These are phyloP conservation scores for Oryzias melastigma DNA, from an alignment of 2,113 vertebrate species.

Conservation along the genomic window DNA sequence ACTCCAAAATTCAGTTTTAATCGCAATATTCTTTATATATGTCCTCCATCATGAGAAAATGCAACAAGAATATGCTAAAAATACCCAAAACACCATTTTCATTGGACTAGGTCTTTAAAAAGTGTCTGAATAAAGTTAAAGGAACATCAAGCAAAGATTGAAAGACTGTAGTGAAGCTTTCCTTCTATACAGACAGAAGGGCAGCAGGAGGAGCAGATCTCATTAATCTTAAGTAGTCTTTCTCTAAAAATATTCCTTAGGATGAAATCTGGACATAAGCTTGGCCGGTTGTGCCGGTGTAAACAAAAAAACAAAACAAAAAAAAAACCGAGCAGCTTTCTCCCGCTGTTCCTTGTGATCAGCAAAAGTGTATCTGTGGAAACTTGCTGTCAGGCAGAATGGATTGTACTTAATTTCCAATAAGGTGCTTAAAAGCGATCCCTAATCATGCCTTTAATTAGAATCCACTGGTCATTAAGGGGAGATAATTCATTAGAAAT, in stretches of 20 bases:
- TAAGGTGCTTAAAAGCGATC: conserved; percentile 79
- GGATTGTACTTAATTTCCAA: conserved; percentile 80
- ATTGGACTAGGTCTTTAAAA: too few relatives aligned
- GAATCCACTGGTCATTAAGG: conserved; percentile 77
- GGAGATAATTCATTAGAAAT: conserved; percentile 79
- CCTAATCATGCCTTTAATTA: conserved; percentile 84
- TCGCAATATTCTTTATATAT: too few relatives aligned
- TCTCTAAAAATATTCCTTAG: conserved; percentile 23
- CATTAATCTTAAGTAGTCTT: conserved; percentile 20
- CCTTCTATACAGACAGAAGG: conserved; percentile 1
- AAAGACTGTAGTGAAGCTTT: conserved; percentile 16
- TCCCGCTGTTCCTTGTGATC: conserved; percentile 48
- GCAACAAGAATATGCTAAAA: too few relatives aligned
- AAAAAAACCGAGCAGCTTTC: conserved; percentile 35
- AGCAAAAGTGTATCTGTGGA: conserved; percentile 65
- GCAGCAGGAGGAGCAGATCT: not conserved
- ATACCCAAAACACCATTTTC: too few relatives aligned
- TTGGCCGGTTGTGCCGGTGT: conserved; percentile 26
- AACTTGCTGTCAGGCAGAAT: conserved; percentile 73
- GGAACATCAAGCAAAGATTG: conserved; percentile 21
- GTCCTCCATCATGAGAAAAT: too few relatives aligned
- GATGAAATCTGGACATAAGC: conserved; percentile 24
- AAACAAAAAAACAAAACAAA: conserved; percentile 21
- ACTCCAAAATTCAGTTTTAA: too few relatives aligned
- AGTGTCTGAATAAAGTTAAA: not conserved